Evolutionary conservation across 2,888 invertebrate genomes (phyloP).

Genomic region (Cynaeus angustus): DNA sequence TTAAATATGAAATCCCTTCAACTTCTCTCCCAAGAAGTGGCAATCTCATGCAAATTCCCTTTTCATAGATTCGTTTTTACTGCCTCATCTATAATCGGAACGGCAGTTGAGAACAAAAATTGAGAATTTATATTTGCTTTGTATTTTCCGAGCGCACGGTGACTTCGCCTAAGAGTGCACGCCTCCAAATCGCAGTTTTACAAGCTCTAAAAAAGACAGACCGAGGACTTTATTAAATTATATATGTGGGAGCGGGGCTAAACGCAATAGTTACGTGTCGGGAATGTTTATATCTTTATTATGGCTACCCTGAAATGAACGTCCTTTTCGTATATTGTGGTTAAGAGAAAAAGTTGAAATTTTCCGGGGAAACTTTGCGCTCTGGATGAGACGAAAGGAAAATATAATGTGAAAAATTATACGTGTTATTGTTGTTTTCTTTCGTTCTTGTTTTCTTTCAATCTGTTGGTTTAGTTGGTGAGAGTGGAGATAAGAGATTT

Average conservation of each 20-base stretch:
- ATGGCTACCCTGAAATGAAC: constrained; percentile 37
- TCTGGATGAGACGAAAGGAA: background rate
- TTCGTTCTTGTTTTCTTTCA: too few species aligned
- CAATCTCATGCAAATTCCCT: constrained; percentile 29
- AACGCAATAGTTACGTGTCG: constrained; percentile 45
- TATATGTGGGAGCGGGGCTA: constrained; percentile 33
- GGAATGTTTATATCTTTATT: constrained; percentile 44
- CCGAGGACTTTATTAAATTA: constrained; percentile 45
- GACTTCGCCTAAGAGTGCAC: too few species aligned
- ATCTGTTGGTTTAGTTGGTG: constrained; percentile 24
- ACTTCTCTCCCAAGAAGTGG: constrained; percentile 16
- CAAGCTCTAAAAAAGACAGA: background rate
- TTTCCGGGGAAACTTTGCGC: constrained; percentile 1
- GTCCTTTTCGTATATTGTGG: constrained; percentile 32
- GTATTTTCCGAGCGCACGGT: background rate
- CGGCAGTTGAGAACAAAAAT: background rate
- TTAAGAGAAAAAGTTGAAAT: background rate
- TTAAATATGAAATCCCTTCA: constrained; percentile 39
- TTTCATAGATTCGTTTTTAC: constrained; percentile 17
- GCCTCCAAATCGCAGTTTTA: background rate
- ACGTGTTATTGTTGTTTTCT: constrained; percentile 30
- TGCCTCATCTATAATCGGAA: background rate
- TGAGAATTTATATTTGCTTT: background rate
- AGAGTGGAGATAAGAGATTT: background rate
- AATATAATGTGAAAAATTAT: constrained; percentile 35